Evolutionary conservation across 2,888 invertebrate genomes (phyloP).

Genomic region (Malacosoma neustria): DNA sequence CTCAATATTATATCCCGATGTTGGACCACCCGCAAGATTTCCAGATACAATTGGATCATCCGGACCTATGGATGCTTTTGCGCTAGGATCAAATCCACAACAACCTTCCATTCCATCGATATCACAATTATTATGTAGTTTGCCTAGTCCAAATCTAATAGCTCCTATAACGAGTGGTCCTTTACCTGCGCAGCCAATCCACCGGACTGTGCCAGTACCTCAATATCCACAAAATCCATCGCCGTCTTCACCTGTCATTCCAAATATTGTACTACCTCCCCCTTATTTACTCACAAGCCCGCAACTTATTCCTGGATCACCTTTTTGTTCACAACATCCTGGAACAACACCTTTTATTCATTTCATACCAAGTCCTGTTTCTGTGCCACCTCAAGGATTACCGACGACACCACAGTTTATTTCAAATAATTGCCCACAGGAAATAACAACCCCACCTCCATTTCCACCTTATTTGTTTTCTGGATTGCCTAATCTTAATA

Average conservation of each 20-base stretch:
- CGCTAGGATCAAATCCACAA: neutral
- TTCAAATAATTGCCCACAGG: neutral
- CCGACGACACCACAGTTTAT: neutral
- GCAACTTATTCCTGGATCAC: neutral
- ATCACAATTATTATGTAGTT: neutral
- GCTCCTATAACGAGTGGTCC: neutral
- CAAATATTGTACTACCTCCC: neutral
- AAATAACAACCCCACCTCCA: neutral
- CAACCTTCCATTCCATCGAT: neutral
- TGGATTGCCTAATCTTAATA: neutral
- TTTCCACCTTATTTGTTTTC: neutral
- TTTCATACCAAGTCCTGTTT: neutral
- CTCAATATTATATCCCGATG: neutral
- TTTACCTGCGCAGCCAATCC: too few relatives aligned
- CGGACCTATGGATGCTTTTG: neutral
- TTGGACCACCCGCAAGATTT: neutral
- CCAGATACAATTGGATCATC: neutral
- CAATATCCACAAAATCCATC: neutral
- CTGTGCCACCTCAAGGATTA: neutral
- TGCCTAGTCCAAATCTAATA: neutral
- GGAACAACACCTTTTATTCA: neutral
- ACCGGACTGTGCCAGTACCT: neutral
- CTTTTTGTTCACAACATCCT: neutral
- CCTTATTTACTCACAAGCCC: neutral
- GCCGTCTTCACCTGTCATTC: neutral